Base-by-base conservation (phyloP, 2,113 vertebrate genomes). In the Benitochromis conjunctus region DNA sequence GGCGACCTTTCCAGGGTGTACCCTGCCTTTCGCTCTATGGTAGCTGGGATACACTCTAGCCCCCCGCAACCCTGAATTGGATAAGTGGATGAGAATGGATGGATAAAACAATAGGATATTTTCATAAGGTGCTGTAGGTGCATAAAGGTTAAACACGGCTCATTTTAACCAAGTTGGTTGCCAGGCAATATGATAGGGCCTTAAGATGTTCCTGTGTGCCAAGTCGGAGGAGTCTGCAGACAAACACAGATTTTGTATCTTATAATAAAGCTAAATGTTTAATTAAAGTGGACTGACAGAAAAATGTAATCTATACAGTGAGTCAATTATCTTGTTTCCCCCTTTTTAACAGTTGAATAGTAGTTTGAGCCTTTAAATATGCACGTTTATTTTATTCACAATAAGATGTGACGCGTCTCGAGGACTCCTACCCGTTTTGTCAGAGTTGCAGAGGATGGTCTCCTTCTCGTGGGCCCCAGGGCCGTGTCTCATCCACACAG, bases 401-500 rank as follows among this genome's bases (percentile, higher is more conserved):
- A 66, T 43, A 1, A 82, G 18, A 9, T 21, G 3, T 1, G 1
- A 14, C 26, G 24, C 9, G 10, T 34, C 26, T 41, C 1, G 2
- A 5, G 36, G 16, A 9, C 36, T 3, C 1, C 79, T 87, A 99
- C 99, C 98, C 89, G 97, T 97, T 88, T 97, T 99, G 95, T 99
- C 99, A 4, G 99, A 99, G 92, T 98, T 99, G 93, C 99, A 99
- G 76, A 99, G 96, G 64, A 99, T 95, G 4, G 98, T 97, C 93
- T 99, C 99, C 9, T 99, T 99, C 81, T 98, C 98, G 24, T 94
- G 96, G 91, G 97, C 95, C 2, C 97, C 97, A 0, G 98, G 97
- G 60, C 98, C 98, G 0, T 99, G 99, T 74, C 98, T 95, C 98
- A 99, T 99, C 99, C 99, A 99, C 10, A 99, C 97, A 0, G 99